Evolutionary conservation across 2,797 vertebrate genomes (phyloP), one percentile per base, ranked within the genome.

Genomic region (Triplophysa bombifrons): DNA sequence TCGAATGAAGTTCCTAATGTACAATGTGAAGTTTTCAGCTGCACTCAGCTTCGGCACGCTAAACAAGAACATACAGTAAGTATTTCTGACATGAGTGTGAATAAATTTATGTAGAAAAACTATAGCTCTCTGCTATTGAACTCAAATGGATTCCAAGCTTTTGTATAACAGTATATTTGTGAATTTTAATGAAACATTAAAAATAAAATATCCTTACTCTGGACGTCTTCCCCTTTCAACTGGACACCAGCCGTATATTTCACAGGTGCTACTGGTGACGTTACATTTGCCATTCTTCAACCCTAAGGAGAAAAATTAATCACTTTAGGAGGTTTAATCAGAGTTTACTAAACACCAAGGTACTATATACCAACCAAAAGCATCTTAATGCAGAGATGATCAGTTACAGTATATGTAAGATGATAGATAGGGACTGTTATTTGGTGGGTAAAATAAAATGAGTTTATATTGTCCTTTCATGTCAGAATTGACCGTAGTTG

Each of bases 241-340:
- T 0, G 97, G 97, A 89, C 97, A 98, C 96, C 97, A 98, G 83
- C 92, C 94, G 4, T 94, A 90, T 83, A 98, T 93, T 92, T 98
- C 97, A 93, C 97, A 98, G 56, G 92, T 95, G 68, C 95, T 92
- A 13, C 44, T 92, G 12, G 48, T 41, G 44, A 20, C 1, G n/a
- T 81, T 78, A 83, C 97, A 98, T 30, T 77, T 89, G 19, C 97
- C 95, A 1, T 91, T 98, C 90, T 89, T 97, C 76, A 96, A 87
- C 58, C 97, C 96, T 98, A 50, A 3, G 19, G 78, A 64, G 34
- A 44, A 71, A 3, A 46, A 66, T 4, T 1, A 27, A 61, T 12
- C 4, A 4, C 6, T 72, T 65, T 19, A 44, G 46, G 2, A 27
- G 3, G 14, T 44, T 25, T 44, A n/a, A 17, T 1, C 16, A 48